Evolutionary conservation across 2,888 invertebrate genomes (phyloP), one percentile per base, ranked within the genome.

Genomic region (Trachelus iudaicus): DNA sequence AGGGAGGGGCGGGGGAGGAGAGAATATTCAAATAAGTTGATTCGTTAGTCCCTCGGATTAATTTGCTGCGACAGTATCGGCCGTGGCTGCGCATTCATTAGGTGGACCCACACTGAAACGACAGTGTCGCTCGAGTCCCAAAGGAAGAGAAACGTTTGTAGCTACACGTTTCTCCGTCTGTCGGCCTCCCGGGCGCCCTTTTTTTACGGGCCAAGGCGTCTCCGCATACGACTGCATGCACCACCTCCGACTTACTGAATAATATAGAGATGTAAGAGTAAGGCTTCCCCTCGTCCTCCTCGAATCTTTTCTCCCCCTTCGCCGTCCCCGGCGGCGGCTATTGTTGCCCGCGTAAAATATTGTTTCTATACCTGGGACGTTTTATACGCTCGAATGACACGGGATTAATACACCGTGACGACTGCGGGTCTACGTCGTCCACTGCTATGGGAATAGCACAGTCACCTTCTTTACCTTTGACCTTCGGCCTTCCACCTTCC

Each of bases 21-120:
- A 68, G 81, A 83, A 85, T 85, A 87, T 88, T 87, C 84, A 87
- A 89, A 87, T 87, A 86, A 87, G 86, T 87, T 87, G 89, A 88
- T 89, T 89, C 89, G 88, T 89, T 89, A 89, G 89, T 87, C 87
- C 82, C 84, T 81, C 84, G 89, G 89, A 89, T 89, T 89, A 89
- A 89, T 89, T 89, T 88, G 85, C 86, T 81, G 83, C 84, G 85
- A 86, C 84, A 82, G 81, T 85, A 85, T 86, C 85, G 82, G 83
- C 33, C 85, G 85, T 86, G 86, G 80, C 80, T 76, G 83, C 80
- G 87, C 87, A 88, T 88, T 88, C 86, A 85, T 88, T 87, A 88
- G 83, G 79, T 82, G 81, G 83, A 83, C 84, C 37, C 37, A 37
- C 13, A 37, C 13, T 1, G 37, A 37, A 37, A 3, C 37, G 13